phyloP scores from a whole-genome alignment of 2,113 vertebrate genomes.

The Noturus placidus region DNA sequence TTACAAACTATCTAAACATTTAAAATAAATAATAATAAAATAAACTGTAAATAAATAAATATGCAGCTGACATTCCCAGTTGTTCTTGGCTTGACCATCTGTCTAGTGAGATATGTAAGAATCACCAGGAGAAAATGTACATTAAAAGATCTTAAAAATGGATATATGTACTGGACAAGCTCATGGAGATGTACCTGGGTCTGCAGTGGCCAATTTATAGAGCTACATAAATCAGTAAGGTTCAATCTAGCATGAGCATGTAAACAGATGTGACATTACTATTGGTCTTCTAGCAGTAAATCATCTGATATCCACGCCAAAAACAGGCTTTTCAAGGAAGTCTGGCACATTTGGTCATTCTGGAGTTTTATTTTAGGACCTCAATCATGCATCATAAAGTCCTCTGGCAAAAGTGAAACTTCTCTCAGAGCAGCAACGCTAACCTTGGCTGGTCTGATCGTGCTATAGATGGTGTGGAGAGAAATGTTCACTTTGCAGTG shows the following conservation, averaged over 20 bases:
- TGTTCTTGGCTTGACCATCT: neutral
- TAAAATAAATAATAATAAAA: neutral
- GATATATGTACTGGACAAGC: neutral
- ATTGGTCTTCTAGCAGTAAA: neutral
- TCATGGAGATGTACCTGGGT: neutral
- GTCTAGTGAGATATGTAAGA: neutral
- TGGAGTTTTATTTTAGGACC: conserved; percentile 36
- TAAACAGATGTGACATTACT: neutral
- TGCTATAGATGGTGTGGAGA: conserved; percentile 38
- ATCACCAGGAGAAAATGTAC: neutral
- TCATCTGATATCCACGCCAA: neutral
- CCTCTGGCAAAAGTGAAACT: conserved; percentile 46
- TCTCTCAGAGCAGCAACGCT: conserved; percentile 67
- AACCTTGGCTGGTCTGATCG: conserved; percentile 22
- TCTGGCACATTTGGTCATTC: neutral
- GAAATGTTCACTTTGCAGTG: conserved; percentile 14
- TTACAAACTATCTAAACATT: neutral
- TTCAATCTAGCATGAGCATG: neutral
- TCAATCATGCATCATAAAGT: conserved; percentile 37
- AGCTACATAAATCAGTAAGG: neutral
- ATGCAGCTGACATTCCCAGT: neutral
- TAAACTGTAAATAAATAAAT: neutral
- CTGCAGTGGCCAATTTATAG: neutral
- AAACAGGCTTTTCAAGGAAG: neutral
- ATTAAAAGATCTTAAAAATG: neutral